Percentiles rank a stretch among this genome's conserved stretches.
Conservation (phyloP, 2,113 vertebrate species). For the Eulemur macaco region DNA sequence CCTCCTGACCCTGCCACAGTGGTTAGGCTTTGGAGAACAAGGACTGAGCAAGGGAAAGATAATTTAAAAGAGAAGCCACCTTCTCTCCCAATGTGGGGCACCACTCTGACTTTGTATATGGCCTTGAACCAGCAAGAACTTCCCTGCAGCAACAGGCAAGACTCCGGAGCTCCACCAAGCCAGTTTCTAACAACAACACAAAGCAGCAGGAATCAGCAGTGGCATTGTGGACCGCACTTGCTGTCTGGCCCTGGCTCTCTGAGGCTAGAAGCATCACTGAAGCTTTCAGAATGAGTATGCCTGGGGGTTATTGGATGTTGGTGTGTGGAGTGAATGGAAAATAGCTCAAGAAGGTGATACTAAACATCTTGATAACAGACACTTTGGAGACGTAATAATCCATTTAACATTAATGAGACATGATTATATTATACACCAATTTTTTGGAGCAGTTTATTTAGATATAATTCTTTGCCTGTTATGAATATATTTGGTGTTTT, state of each 20-base stretch:
- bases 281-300: neutral
- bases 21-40: neutral
- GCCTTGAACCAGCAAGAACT: neutral
- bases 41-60: neutral
- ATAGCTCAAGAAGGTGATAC: neutral
- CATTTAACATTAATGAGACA: neutral
- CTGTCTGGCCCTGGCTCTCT: neutral
- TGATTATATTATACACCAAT: neutral
- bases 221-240: fast-evolving
- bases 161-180: neutral
- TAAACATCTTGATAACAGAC: neutral
- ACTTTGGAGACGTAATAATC: neutral
- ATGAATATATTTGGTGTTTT: neutral
- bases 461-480: neutral
- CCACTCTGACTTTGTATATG: neutral
- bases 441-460: neutral
- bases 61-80: neutral
- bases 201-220: neutral
- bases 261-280: neutral
- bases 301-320: neutral
- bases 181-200: too few relatives aligned
- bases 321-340: neutral
- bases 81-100: neutral
- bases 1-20: neutral
- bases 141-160: neutral